phyloP scores from a whole-genome alignment of 2,797 vertebrate genomes.

The Melanitta fusca region DNA sequence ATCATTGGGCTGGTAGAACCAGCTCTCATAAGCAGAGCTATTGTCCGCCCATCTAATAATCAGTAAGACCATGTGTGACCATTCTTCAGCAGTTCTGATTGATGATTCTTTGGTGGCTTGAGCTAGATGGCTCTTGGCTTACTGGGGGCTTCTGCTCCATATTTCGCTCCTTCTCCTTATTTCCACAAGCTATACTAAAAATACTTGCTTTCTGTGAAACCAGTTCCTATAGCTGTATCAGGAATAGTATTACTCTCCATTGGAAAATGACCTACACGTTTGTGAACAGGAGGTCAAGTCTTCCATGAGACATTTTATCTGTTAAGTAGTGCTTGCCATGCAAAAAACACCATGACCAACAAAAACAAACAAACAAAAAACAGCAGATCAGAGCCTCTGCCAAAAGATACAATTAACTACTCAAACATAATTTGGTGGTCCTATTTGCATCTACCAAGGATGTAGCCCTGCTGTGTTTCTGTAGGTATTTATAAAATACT shows the following conservation, averaged over 20 bases:
- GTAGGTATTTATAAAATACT: neutral
- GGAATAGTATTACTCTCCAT: neutral
- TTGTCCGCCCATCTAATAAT: neutral
- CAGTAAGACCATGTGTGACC: neutral
- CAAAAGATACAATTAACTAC: neutral
- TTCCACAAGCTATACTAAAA: neutral
- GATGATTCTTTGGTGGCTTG: neutral
- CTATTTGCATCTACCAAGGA: neutral
- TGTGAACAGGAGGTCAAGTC: neutral
- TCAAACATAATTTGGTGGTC: neutral
- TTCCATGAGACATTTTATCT: neutral
- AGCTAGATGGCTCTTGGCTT: neutral
- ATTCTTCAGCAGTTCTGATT: neutral
- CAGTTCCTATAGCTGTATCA: neutral
- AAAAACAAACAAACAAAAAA: too few relatives aligned
- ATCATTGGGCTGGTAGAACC: neutral
- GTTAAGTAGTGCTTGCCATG: neutral
- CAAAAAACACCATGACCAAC: neutral
- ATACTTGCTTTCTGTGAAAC: neutral
- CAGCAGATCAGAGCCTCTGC: neutral
- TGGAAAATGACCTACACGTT: neutral
- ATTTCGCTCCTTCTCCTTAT: neutral
- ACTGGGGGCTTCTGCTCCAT: neutral
- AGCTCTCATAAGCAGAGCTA: neutral
- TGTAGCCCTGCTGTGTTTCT: neutral